A percentile compares a stretch with the other conserved stretches of the same genome.
Evolutionary conservation across 2,888 invertebrate genomes (phyloP).

Genomic region (Meloe dianella): DNA sequence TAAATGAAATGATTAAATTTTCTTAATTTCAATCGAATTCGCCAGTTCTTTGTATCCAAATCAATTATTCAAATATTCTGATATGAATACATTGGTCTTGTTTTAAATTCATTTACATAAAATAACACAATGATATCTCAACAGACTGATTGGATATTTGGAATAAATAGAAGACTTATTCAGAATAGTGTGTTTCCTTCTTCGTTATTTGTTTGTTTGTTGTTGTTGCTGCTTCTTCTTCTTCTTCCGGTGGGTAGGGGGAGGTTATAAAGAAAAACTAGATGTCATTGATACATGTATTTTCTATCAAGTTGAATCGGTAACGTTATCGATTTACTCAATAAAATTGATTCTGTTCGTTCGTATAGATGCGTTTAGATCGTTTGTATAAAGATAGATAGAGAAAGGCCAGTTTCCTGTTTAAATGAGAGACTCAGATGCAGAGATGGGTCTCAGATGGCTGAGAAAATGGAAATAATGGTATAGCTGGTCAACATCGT

Average conservation of each 20-base stretch:
- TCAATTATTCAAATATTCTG: constrained; percentile 43
- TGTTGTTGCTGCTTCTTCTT: too few relatives aligned
- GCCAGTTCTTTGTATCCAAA: constrained; percentile 36
- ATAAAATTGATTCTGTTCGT: neutral
- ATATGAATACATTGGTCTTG: constrained; percentile 24
- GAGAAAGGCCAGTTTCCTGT: neutral
- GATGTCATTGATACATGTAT: constrained; percentile 41
- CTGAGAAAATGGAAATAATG: constrained; percentile 40
- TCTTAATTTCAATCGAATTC: constrained; percentile 41
- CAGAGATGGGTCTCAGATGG: constrained; percentile 40
- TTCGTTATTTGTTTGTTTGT: too few relatives aligned
- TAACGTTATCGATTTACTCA: constrained; percentile 38
- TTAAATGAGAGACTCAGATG: constrained; percentile 34
- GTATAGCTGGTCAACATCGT: constrained; percentile 42
- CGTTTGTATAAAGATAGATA: neutral
- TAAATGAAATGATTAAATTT: constrained; percentile 35
- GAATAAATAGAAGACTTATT: neutral
- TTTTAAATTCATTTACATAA: constrained; percentile 21
- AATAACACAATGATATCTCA: constrained; percentile 19
- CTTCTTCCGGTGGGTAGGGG: neutral
- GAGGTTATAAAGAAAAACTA: constrained; percentile 35
- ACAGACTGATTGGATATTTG: neutral
- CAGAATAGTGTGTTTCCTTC: neutral
- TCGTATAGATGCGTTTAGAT: neutral
- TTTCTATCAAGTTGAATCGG: constrained; percentile 39